phyloP scores from a whole-genome alignment of 2,797 vertebrate genomes.

The Knipowitschia caucasica region DNA sequence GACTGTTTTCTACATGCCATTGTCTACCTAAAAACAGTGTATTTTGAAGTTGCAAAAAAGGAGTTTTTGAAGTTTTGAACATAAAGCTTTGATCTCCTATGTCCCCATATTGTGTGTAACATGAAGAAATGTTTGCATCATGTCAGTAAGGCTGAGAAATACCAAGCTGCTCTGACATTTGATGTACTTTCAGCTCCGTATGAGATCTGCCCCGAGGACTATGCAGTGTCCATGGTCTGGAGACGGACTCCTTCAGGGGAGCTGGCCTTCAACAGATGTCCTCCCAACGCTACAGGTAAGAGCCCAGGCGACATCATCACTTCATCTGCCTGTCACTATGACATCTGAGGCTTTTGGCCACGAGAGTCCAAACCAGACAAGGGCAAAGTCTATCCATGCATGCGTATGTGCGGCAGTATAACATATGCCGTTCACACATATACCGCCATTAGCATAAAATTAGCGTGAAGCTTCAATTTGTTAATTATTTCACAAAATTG shows the following conservation, averaged over 20 bases:
- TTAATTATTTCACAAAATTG: not conserved
- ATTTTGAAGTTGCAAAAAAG: slow-evolving; percentile 6
- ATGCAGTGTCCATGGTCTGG: slow-evolving; percentile 96
- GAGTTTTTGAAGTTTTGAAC: slow-evolving; percentile 10
- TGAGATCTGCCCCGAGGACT: slow-evolving; percentile 98
- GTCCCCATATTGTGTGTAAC: slow-evolving; percentile 32
- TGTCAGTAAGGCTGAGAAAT: slow-evolving; percentile 33
- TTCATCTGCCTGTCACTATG: not conserved
- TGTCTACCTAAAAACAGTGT: too few relatives aligned
- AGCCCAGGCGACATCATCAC: not conserved
- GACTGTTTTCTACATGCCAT: not conserved
- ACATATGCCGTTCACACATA: not conserved
- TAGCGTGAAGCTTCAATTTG: not conserved
- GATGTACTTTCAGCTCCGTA: slow-evolving; percentile 84
- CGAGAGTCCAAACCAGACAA: not conserved
- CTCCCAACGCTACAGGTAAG: slow-evolving; percentile 94
- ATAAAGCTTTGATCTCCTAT: slow-evolving; percentile 38
- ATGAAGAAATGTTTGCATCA: slow-evolving; percentile 53
- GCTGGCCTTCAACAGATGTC: slow-evolving; percentile 94
- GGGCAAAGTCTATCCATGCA: not conserved
- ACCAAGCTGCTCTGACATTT: slow-evolving; percentile 15
- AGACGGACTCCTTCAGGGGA: slow-evolving; percentile 96
- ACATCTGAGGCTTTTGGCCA: not conserved
- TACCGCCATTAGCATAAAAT: not conserved
- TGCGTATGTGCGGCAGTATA: not conserved